Evolutionary conservation across 2,888 invertebrate species (phyloP), one percentile per base, ranked within the genome.

Genomic region (Sericinus montela): DNA sequence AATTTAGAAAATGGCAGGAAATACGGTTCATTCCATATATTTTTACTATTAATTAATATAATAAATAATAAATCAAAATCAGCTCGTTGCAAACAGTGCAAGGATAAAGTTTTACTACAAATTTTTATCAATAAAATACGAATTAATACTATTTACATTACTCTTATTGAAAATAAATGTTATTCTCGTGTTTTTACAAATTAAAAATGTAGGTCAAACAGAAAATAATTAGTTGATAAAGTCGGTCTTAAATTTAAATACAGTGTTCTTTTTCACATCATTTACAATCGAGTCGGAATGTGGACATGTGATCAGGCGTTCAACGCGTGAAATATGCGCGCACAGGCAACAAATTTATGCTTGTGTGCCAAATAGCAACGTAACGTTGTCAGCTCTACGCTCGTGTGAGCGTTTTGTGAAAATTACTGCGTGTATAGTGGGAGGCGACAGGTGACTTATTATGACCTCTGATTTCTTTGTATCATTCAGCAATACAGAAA

Each of bases 301-400:
- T 78, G 73, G 72, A 71, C 80, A 70, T 72, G 68, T 71, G 78
- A 82, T 82, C 85, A 84, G 69, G 72, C 75, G 73, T 60, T 52
- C 63, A 65, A 62, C 73, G 74, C 84, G 83, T 81, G 82, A 68
- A 69, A 56, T 69, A 61, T 60, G 62, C 58, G 56, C 69, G 45
- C 60, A 48, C 58, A 56, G 58, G 55, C 52, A 56, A 37, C 45
- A 40, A 30, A 25, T 14, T 13, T 30, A 29, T n/a, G 25, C 46
- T 45, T 52, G 51, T 70, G 75, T 72, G 72, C 73, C 69, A 72
- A 72, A 67, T 69, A 68, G 63, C 68, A 63, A 67, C 61, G 62
- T 65, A 65, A 58, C 65, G 59, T 62, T 63, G 63, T 69, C 70
- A 69, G 69, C 67, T 63, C 48, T 53, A 43, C 50, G 53, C 62